Evolutionary conservation across 2,797 vertebrate genomes (phyloP).

Genomic region (Phrynocephalus vlangalii): DNA sequence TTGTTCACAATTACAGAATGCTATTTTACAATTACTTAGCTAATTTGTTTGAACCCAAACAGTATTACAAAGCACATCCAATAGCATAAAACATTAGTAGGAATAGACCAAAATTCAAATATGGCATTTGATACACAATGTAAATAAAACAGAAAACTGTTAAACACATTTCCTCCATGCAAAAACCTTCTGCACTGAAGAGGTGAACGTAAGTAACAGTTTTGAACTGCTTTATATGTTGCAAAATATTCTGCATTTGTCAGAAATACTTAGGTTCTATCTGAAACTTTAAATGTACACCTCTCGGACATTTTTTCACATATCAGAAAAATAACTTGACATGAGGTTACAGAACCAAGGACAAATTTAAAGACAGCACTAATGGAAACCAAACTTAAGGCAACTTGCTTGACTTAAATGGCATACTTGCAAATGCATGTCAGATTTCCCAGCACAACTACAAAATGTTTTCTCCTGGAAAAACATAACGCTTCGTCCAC

Average conservation of each 20-base stretch:
- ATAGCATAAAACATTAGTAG: slow-evolving; percentile 77
- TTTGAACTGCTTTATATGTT: slow-evolving; percentile 60
- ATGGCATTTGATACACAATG: slow-evolving; percentile 76
- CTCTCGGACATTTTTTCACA: slow-evolving; percentile 61
- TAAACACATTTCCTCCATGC: slow-evolving; percentile 66
- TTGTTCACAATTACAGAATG: slow-evolving; percentile 78
- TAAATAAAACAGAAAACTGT: slow-evolving; percentile 72
- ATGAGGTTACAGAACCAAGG: slow-evolving; percentile 68
- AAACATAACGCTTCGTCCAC: slow-evolving; percentile 48
- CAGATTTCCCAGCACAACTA: slow-evolving; percentile 23
- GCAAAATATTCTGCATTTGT: slow-evolving; percentile 53
- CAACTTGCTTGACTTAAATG: slow-evolving; percentile 39
- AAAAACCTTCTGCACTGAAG: slow-evolving; percentile 64
- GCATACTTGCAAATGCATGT: slow-evolving; percentile 40
- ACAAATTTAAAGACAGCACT: slow-evolving; percentile 71
- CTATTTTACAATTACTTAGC: slow-evolving; percentile 79
- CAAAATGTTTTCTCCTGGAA: slow-evolving; percentile 18
- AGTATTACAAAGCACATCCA: slow-evolving; percentile 78
- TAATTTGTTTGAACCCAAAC: slow-evolving; percentile 87
- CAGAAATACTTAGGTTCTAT: slow-evolving; percentile 44
- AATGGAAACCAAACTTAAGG: slow-evolving; percentile 65
- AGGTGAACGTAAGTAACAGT: slow-evolving; percentile 60
- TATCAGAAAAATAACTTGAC: slow-evolving; percentile 58
- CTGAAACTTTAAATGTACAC: slow-evolving; percentile 50
- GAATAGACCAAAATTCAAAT: slow-evolving; percentile 79